phyloP scores from a whole-genome alignment of 2,888 invertebrate species.

The Lamellibrachia satsuma region DNA sequence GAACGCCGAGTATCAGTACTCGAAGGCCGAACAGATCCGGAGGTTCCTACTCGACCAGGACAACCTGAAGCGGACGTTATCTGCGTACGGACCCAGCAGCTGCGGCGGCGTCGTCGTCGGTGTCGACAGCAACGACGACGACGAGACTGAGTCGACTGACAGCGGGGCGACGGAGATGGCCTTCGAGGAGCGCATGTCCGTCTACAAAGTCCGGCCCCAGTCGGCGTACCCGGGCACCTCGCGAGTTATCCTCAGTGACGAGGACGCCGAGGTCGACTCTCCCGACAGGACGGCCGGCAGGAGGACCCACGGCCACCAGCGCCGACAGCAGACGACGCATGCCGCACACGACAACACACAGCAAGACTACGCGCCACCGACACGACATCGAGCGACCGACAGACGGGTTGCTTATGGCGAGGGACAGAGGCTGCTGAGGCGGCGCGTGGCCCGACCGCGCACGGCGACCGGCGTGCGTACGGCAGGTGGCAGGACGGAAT shows the following conservation, averaged over 20 bases:
- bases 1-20: slow-evolving; percentile 13
- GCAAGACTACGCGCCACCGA: neutral
- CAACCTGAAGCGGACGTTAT: slow-evolving; percentile 1
- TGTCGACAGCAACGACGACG: neutral
- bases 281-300: neutral
- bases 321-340: neutral
- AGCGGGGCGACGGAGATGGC: neutral
- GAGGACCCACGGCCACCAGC: neutral
- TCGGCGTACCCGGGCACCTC: neutral
- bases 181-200: slow-evolving; percentile 13
- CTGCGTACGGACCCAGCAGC: neutral
- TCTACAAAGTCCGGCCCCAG: neutral
- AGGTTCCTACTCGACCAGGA: neutral
- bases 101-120: neutral
- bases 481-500: neutral
- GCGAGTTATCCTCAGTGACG: neutral
- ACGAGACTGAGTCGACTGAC: neutral
- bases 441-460: neutral
- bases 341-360: neutral
- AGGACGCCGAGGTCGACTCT: neutral
- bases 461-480: neutral
- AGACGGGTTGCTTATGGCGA: neutral
- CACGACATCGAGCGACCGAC: neutral
- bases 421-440: neutral
- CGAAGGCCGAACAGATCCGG: neutral